Conservation (phyloP, 2,888 invertebrate species). For the Diaprepes abbreviatus region DNA sequence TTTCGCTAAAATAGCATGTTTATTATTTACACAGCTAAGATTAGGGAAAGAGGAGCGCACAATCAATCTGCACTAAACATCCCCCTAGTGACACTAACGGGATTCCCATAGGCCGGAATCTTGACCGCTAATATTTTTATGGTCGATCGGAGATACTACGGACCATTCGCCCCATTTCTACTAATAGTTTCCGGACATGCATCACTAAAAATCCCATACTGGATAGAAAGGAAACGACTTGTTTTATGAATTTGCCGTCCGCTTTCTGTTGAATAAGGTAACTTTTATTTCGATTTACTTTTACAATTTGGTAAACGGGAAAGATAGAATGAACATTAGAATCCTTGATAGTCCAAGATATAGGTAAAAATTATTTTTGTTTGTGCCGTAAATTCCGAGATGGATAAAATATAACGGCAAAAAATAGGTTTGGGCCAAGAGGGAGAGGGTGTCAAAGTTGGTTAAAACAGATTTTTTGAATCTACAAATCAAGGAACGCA, state of each 20-base stretch:
- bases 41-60: not conserved
- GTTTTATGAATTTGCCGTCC: slow-evolving; percentile 4
- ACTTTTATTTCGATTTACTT: too few species aligned
- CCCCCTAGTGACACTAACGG: slow-evolving; percentile 43
- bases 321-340: too few species aligned
- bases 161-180: slow-evolving; percentile 62
- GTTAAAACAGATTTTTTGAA: too few species aligned
- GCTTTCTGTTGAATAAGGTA: not conserved
- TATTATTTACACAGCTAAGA: slow-evolving; percentile 22
- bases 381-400: too few species aligned
- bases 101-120: slow-evolving; percentile 58
- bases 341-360: too few species aligned
- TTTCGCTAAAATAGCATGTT: slow-evolving; percentile 5
- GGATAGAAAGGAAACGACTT: not conserved
- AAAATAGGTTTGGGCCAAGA: too few species aligned
- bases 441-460: too few species aligned
- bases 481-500: too few species aligned
- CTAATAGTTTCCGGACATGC: slow-evolving; percentile 66
- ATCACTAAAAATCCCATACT: slow-evolving; percentile 53
- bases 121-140: slow-evolving; percentile 68
- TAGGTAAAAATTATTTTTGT: too few species aligned
- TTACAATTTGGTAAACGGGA: too few species aligned
- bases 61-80: slow-evolving; percentile 45
- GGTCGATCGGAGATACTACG: slow-evolving; percentile 68
- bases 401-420: too few species aligned